Percentiles rank a stretch among this genome's conserved stretches.
phyloP scores from a whole-genome alignment of 1,140 invertebrate genomes.

The Yoshiicerus persimilis region DNA sequence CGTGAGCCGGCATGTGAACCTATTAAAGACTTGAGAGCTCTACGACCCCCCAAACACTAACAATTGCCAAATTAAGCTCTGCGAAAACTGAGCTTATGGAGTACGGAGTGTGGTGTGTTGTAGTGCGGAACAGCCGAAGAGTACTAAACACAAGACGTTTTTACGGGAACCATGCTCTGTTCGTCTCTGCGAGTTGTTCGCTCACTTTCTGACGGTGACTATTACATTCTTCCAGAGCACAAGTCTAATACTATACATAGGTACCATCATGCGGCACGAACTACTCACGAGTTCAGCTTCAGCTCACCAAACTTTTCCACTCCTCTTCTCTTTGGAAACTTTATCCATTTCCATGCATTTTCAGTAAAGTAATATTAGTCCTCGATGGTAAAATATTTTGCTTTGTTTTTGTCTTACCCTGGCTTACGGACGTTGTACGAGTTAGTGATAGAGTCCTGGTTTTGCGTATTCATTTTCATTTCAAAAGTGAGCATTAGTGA shows the following conservation, averaged over 20 bases:
- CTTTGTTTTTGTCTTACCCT: background rate
- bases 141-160: background rate
- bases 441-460: no score
- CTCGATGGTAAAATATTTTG: background rate
- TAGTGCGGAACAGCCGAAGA: background rate
- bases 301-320: background rate
- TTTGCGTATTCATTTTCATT: no score
- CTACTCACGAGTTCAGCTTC: background rate
- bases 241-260: background rate
- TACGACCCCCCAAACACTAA: constrained; percentile 42
- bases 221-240: background rate
- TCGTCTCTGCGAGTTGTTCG: background rate
- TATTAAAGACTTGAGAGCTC: constrained; percentile 39
- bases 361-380: background rate
- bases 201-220: background rate
- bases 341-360: background rate
- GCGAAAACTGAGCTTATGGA: constrained; percentile 34
- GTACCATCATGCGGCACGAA: constrained; percentile 5
- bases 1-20: constrained; percentile 30
- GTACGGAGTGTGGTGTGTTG: background rate
- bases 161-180: background rate
- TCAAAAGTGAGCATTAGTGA: background rate
- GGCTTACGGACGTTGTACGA: background rate
- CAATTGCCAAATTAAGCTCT: constrained; percentile 43
- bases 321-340: background rate